These are phyloP conservation scores for Stegodyphus dumicola DNA, from an alignment of 1,140 invertebrate genomes.

Conservation along the genomic window DNA sequence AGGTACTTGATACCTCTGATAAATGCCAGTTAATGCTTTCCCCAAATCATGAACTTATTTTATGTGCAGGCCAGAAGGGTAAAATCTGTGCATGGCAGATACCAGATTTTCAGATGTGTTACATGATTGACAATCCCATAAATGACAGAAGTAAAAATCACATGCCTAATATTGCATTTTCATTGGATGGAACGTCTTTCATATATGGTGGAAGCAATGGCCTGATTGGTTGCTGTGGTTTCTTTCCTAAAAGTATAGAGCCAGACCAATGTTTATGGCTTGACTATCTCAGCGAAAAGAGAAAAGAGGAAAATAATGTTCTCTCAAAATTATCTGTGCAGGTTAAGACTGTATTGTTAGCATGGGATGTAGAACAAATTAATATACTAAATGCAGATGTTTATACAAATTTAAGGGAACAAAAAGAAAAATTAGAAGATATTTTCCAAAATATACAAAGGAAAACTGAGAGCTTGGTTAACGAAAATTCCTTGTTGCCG, in stretches of 20 bases:
- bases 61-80: not conserved
- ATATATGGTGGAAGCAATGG: no score
- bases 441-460: not conserved
- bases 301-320: no score
- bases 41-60: not conserved
- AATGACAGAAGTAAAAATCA: no score
- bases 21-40: not conserved
- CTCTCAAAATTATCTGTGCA: no score
- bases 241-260: no score
- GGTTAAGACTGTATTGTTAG: no score
- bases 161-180: no score
- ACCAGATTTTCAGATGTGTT: not conserved
- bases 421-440: not conserved
- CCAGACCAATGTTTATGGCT: no score
- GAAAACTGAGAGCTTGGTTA: not conserved
- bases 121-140: no score
- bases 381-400: not conserved
- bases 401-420: not conserved
- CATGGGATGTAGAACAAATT: not conserved
- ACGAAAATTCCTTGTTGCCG: not conserved
- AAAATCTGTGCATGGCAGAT: not conserved
- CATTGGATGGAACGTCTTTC: no score
- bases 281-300: no score
- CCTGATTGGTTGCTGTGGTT: no score
- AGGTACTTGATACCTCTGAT: not conserved